Base-by-base conservation (phyloP, 1,140 invertebrate genomes). In the Arctopsyche grandis region DNA sequence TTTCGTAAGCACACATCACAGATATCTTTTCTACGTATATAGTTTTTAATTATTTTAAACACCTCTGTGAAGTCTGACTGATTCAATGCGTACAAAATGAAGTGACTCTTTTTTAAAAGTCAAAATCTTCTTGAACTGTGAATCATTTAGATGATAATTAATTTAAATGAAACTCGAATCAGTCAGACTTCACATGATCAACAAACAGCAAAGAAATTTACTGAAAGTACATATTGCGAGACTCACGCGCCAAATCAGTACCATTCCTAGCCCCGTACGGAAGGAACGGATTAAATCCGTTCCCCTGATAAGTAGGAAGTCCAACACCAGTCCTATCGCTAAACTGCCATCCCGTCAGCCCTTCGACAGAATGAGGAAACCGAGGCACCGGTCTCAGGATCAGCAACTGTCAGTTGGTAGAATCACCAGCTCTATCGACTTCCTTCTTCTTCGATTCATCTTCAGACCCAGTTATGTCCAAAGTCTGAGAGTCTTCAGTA, bases 401-500 rank as follows among this genome's bases (percentile, higher is more conserved):
- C 46, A 89, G 83, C 70, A 85, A 86, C 74, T 87, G 88, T 89
- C 88, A 89, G 84, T 86, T 86, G 79, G 56, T 19, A 21, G 56
- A 60, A 60, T 86, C 75, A n/a, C 78, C 77, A 7, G 46, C 86
- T 1, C 80, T 80, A 22, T 3, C 19, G n/a, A 19, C 26, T 21
- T 22, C 66, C 19, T 78, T 46, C 66, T 66, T 73, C 12, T 12
- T 44, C 9, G 75, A 12, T 48, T 89, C 88, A 70, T 88, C 88
- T 81, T 89, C 88, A 0, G 88, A 89, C 5, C 88, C 88, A 83
- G 88, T 89, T 5, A 89, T 87, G 77, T 89, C 88, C 12, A 89
- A 82, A 71, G 86, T 88, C 29, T 87, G 81, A 7, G 88, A 88
- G 46, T 88, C 88, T 79, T 89, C 88, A 0, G 87, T 87, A 74